phyloP scores from a whole-genome alignment of 2,797 vertebrate genomes.

The Varecia variegata region DNA sequence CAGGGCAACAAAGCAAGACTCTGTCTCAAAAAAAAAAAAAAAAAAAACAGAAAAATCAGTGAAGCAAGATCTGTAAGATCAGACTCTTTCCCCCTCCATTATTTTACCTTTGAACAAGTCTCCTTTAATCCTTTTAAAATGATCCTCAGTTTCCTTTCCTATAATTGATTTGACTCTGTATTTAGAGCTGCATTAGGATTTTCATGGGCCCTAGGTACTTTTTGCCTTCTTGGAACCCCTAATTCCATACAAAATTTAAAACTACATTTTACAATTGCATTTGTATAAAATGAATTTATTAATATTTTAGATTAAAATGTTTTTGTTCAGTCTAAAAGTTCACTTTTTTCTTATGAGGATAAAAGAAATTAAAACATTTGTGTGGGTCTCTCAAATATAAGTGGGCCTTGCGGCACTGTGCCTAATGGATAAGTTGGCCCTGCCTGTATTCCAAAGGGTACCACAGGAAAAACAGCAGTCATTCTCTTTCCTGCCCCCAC shows the following conservation, averaged over 20 bases:
- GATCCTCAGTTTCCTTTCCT: neutral
- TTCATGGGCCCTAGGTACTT: neutral
- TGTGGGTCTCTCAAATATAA: neutral
- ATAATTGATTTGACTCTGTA: neutral
- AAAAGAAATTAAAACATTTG: constrained; percentile 40
- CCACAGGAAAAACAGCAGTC: neutral
- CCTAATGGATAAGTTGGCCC: neutral
- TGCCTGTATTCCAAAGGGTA: neutral
- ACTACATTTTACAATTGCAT: neutral
- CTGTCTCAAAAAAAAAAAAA: neutral
- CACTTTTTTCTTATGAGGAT: neutral
- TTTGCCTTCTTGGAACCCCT: neutral
- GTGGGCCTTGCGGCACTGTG: neutral
- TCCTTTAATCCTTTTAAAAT: neutral
- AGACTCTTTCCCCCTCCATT: neutral
- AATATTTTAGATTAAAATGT: neutral
- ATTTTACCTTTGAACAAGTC: neutral
- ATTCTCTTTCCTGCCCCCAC: accelerated
- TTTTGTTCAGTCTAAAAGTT: neutral
- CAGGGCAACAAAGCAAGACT: no score
- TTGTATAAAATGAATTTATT: neutral
- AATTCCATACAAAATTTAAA: constrained; percentile 14
- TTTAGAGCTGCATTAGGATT: neutral
- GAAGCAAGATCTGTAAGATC: neutral
- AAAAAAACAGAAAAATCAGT: neutral